Evolutionary conservation across 2,113 vertebrate genomes (phyloP), one percentile per base, ranked within the genome.

Genomic region (Rhinoptilus africanus): DNA sequence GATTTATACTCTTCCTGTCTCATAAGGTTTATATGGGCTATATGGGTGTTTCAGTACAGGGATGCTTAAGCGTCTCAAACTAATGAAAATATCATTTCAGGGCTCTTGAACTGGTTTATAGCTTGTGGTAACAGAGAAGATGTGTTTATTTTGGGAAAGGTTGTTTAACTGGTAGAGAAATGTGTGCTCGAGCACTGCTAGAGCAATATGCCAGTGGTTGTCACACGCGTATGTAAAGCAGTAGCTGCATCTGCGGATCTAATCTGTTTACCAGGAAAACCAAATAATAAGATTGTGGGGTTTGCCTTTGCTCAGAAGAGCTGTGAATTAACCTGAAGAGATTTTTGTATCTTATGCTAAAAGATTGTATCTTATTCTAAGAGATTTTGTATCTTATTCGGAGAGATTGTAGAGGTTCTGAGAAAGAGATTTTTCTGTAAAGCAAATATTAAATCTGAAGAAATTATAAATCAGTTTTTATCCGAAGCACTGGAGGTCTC

Each of bases 51-150:
- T 97, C 45, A 77, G n/a, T 95, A 74, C 68, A 92, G 87, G 75
- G 85, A 80, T 79, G 35, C 85, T 83, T 95, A 92, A 95, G 41
- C 51, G 76, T 95, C 95, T 96, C 79, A 95, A 78, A 93, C 86
- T 97, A 97, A 94, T 97, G 94, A 96, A 97, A 97, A 88, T 76
- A 92, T 97, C 81, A 77, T 97, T 97, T 89, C 76, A 60, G 81
- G 87, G 91, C 75, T 88, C 95, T 84, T 97, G 88, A 97, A 74
- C 66, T 92, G 80, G 89, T 93, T 97, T 92, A 93, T 88, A 94
- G 87, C 92, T 69, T 95, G 54, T 60, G 80, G 50, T 97, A 92
- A 67, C 5, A 3, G 81, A 94, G 96, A 93, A 96, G 47, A 86
- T 95, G 47, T 93, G 62, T 93, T 97, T 97, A 94, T 96, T 96